These are phyloP conservation scores for Pelodiscus sinensis DNA, from an alignment of 2,113 vertebrate species.

Conservation along the genomic window DNA sequence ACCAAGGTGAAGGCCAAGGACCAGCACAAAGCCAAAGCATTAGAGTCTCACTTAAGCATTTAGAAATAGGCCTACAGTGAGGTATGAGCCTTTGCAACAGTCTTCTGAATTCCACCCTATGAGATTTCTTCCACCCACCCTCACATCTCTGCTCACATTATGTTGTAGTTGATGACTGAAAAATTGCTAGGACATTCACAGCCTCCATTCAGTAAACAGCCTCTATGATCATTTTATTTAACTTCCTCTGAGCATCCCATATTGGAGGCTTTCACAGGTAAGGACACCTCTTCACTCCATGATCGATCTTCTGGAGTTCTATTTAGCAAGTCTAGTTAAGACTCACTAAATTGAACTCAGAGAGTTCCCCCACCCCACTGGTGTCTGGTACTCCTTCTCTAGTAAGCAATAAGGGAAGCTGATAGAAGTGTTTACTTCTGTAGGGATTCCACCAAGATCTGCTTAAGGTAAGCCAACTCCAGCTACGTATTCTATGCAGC, in stretches of 20 bases:
- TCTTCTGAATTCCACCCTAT: constrained; percentile 50
- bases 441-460: no score
- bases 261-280: constrained; percentile 69
- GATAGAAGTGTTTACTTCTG: no score
- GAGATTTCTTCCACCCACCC: constrained; percentile 42
- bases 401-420: no score
- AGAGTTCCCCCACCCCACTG: no score
- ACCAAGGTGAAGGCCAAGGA: constrained; percentile 18
- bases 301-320: no score
- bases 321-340: no score
- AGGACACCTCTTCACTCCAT: no score
- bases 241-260: constrained; percentile 62
- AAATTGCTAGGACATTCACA: constrained; percentile 62
- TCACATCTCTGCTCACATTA: constrained; percentile 37
- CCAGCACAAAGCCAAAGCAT: not conserved
- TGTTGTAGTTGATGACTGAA: constrained; percentile 59
- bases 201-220: constrained; percentile 63
- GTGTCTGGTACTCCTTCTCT: no score
- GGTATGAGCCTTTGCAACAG: constrained; percentile 58
- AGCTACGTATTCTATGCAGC: no score
- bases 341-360: no score
- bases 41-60: constrained; percentile 47
- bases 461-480: no score
- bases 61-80: constrained; percentile 53
- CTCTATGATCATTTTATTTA: constrained; percentile 72